Percentiles rank a stretch among this genome's conserved stretches.
Evolutionary conservation across 2,113 vertebrate genomes (phyloP).

Genomic region (Misgurnus mizolepis): DNA sequence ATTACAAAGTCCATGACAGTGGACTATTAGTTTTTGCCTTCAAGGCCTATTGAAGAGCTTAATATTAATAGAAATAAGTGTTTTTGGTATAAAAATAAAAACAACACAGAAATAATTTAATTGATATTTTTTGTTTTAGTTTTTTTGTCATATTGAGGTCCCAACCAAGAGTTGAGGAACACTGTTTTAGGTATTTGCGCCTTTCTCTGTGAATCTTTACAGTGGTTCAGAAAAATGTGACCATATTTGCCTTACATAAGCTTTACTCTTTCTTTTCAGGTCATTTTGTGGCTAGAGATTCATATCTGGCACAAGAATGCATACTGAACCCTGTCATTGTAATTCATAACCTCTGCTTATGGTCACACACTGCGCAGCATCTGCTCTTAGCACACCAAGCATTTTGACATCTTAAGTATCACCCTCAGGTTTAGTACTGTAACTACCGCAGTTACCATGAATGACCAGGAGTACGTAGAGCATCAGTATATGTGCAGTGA

Average conservation of each 20-base stretch:
- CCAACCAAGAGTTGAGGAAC: no score
- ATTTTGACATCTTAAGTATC: constrained; percentile 2
- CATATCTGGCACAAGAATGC: background rate
- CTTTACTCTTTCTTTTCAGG: constrained; percentile 35
- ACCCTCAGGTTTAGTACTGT: background rate
- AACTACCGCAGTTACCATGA: constrained; percentile 60
- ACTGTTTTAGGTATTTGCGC: background rate
- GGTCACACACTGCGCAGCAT: background rate
- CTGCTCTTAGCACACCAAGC: constrained; percentile 6
- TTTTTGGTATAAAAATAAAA: no score
- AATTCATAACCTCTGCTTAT: constrained; percentile 3
- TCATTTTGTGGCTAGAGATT: constrained; percentile 7
- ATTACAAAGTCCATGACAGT: background rate
- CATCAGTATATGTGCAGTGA: constrained; percentile 93
- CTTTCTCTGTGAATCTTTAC: no score
- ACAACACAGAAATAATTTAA: no score
- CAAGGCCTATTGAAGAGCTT: no score
- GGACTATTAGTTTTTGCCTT: no score
- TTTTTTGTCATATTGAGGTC: no score
- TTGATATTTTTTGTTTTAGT: no score
- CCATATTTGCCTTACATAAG: no score
- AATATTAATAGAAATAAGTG: no score
- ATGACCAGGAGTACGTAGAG: constrained; percentile 76
- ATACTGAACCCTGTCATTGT: background rate
- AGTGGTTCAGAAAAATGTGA: no score